Percentiles rank a stretch among this genome's conserved stretches.
Conservation (phyloP, 2,113 vertebrate genomes). For the Tupaia chinensis region DNA sequence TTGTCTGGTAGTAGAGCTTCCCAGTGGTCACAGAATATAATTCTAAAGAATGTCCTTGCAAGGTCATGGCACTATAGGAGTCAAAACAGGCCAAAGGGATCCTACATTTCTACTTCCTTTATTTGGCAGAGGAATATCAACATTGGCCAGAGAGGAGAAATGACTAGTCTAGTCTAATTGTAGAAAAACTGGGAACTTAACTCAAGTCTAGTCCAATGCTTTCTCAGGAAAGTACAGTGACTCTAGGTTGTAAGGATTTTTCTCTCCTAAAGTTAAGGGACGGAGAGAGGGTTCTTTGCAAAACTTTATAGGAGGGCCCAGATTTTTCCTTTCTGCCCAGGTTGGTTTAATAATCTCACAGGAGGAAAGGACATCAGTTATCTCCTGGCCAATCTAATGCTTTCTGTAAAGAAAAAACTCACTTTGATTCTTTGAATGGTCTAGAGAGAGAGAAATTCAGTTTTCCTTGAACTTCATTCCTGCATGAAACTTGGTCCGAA, state of each 20-base stretch:
- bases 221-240: not conserved
- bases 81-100: not conserved
- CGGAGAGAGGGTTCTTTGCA: not conserved
- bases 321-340: not conserved
- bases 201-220: not conserved
- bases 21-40: not conserved
- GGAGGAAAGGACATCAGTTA: not conserved
- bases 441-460: not conserved
- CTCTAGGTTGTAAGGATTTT: not conserved
- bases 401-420: not conserved
- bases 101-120: not conserved
- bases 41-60: not conserved
- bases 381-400: not conserved
- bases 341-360: not conserved
- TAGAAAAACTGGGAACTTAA: not conserved
- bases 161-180: not conserved
- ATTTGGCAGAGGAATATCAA: conserved; percentile 1
- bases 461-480: not conserved
- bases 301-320: not conserved
- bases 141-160: not conserved
- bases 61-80: not conserved
- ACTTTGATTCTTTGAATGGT: not conserved
- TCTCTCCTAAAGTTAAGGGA: not conserved
- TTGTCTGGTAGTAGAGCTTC: conserved; percentile 7
- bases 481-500: not conserved